Evolutionary conservation across 2,113 vertebrate genomes (phyloP), one percentile per base, ranked within the genome.

Genomic region (Myodes glareolus): DNA sequence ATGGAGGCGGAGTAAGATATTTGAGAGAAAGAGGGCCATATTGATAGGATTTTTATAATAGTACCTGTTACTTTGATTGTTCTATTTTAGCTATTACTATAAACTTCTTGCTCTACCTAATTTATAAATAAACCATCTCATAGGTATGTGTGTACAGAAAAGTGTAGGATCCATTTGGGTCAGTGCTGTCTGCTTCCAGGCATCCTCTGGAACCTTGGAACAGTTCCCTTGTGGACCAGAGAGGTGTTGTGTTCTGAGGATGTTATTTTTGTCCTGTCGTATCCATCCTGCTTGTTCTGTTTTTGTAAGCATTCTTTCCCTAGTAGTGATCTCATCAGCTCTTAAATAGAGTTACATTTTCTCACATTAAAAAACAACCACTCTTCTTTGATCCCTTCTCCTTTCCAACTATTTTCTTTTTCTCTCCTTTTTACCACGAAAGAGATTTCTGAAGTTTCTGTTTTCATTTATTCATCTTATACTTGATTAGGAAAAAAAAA

Each of bases 341-440:
- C 95, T 95, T 78, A 72, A 82, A 67, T 3, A 65, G 39, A 23
- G 11, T 88, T 89, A n/a, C 14, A 23, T 81, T 87, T 92, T 50
- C 61, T 82, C 61, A 88, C 11, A 77, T 25, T 88, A 36, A 90
- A 84, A 76, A 67, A 70, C 45, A n/a, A 16, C 36, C 45, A 45
- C 63, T 87, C 39, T 68, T 92, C 75, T 90, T 31, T 42, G 47
- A 7, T n/a, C 3, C 5, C 5, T 3, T 80, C 45, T 92, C 33
- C 25, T 92, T 95, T 90, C 14, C 31, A 90, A 9, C 58, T 68
- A 19, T 61, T 87, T 70, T 36, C 61, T 94, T 86, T 93, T 70
- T 76, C 39, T 87, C 47, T 88, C 29, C 50, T 84, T 95, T 31
- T 92, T 78, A 88, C 4, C 68, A 88, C 4, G 50, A 55, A 80